A percentile compares a stretch with the other conserved stretches of the same genome.
Evolutionary conservation across 2,888 invertebrate species (phyloP).

Genomic region (Synanthedon myopaeformis): DNA sequence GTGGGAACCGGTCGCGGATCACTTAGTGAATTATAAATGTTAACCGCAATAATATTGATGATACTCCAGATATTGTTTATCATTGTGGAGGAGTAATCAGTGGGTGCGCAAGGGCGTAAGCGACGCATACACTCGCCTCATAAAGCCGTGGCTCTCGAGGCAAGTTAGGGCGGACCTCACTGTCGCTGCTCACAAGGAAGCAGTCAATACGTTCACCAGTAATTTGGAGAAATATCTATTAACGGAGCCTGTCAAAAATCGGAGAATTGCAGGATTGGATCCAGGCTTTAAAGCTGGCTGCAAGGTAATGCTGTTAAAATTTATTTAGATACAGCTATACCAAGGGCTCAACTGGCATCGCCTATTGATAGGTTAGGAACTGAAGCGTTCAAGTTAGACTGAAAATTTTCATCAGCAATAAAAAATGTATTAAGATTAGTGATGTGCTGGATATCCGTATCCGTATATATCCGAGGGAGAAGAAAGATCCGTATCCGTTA

Average conservation of each 20-base stretch:
- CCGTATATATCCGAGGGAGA: no score
- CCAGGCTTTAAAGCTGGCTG: slow-evolving; percentile 92
- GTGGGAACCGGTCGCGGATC: no score
- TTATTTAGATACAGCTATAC: no score
- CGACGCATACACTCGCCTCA: slow-evolving; percentile 55
- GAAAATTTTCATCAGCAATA: no score
- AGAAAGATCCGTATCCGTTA: no score
- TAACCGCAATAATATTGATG: background rate
- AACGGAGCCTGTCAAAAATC: slow-evolving; percentile 83
- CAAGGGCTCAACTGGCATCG: no score
- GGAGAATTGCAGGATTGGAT: slow-evolving; percentile 86
- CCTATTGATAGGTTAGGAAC: no score
- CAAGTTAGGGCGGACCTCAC: slow-evolving; percentile 81
- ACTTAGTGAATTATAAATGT: background rate
- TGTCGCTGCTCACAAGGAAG: slow-evolving; percentile 81
- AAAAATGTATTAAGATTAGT: no score
- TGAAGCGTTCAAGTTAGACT: no score
- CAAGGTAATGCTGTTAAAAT: slow-evolving; percentile 66
- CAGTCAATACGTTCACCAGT: slow-evolving; percentile 85
- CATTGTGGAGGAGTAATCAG: slow-evolving; percentile 42
- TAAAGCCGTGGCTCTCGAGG: slow-evolving; percentile 75
- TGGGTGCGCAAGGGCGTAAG: slow-evolving; percentile 53
- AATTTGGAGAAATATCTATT: slow-evolving; percentile 88
- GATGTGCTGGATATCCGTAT: no score
- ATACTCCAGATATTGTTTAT: slow-evolving; percentile 41